Percentiles rank a stretch among this genome's conserved stretches.
Evolutionary conservation across 2,888 invertebrate species (phyloP).

Genomic region (Cremastinae sp.): DNA sequence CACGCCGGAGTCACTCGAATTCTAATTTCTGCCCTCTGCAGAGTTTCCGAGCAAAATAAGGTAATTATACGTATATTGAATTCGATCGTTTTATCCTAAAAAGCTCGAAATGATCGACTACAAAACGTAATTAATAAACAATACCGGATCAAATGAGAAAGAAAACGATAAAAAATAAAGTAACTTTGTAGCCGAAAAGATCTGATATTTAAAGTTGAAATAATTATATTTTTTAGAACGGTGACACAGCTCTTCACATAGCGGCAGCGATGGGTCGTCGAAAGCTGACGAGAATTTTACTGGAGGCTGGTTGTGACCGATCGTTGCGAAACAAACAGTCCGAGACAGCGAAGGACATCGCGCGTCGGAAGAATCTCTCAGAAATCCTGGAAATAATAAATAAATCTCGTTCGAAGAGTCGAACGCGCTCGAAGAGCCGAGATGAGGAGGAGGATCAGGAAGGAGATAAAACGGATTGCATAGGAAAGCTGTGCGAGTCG

Average conservation of each 20-base stretch:
- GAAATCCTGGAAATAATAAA: conserved; percentile 90
- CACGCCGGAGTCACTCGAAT: conserved; percentile 98
- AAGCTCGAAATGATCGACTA: neutral
- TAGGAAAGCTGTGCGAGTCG: conserved; percentile 40
- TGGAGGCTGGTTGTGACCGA: conserved; percentile 91
- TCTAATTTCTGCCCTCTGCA: conserved; percentile 93
- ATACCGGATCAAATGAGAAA: neutral
- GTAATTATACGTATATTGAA: conserved; percentile 75
- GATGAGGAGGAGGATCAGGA: conserved; percentile 66
- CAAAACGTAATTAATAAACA: neutral
- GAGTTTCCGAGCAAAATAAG: conserved; percentile 94
- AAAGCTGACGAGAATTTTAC: conserved; percentile 93
- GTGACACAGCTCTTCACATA: conserved; percentile 96
- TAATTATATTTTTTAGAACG: conserved; percentile 83
- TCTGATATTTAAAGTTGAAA: too few species aligned
- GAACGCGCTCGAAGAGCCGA: conserved; percentile 71
- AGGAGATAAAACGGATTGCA: conserved; percentile 65
- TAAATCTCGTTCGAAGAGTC: conserved; percentile 74
- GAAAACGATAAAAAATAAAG: neutral
- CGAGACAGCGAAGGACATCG: conserved; percentile 95
- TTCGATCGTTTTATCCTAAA: too few species aligned
- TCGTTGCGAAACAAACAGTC: conserved; percentile 90
- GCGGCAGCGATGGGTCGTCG: conserved; percentile 95
- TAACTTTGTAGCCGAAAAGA: too few species aligned
- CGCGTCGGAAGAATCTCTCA: conserved; percentile 90